Percentiles rank a stretch among this genome's conserved stretches.
These are phyloP conservation scores for Cacatua alba DNA, from an alignment of 2,113 vertebrate species.

Conservation along the genomic window DNA sequence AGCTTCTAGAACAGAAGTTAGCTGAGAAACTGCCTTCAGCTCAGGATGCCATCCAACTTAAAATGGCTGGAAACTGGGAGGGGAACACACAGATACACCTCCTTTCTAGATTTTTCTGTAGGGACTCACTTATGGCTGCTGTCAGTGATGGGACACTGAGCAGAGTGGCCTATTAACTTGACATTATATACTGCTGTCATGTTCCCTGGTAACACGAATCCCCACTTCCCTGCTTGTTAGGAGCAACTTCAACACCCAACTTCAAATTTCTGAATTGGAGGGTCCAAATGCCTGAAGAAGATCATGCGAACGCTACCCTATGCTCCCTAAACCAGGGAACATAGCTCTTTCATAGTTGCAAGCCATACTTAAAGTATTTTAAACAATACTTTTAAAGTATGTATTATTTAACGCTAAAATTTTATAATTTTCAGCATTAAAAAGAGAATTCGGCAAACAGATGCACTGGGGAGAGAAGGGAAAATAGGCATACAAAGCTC, in stretches of 20 bases:
- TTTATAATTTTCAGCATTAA: background rate
- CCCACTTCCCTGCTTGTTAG: background rate
- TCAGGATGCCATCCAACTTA: background rate
- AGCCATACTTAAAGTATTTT: background rate
- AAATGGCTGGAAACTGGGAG: background rate
- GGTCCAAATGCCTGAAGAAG: background rate
- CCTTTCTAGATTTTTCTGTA: background rate
- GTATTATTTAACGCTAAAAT: background rate
- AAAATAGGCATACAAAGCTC: background rate
- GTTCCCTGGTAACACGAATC: background rate
- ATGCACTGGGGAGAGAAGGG: background rate
- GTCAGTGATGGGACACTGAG: background rate
- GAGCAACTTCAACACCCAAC: background rate
- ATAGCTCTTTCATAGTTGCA: background rate
- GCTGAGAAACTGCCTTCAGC: background rate
- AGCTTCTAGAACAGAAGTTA: background rate
- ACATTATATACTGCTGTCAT: background rate
- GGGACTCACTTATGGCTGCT: fast-evolving
- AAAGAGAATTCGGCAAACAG: background rate
- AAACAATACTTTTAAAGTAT: background rate
- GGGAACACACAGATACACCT: background rate
- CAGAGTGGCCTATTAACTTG: background rate
- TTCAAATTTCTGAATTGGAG: background rate
- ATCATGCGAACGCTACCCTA: background rate
- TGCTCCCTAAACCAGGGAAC: background rate